These are phyloP conservation scores for Clarias magur DNA, from an alignment of 2,113 vertebrate genomes.

Conservation along the genomic window DNA sequence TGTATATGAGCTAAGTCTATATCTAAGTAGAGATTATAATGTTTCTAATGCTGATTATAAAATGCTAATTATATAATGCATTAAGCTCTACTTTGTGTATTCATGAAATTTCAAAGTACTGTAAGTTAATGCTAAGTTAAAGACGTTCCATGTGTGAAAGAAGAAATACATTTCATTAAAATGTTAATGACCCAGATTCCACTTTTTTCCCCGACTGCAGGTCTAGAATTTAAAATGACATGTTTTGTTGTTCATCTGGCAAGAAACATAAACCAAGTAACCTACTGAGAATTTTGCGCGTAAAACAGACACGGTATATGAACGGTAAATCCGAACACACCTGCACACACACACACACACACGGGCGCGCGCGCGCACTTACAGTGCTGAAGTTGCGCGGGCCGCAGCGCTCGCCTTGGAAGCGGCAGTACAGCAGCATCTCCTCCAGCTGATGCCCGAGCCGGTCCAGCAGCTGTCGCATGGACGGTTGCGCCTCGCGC, in stretches of 20 bases:
- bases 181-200: too few species aligned
- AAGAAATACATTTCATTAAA: too few species aligned
- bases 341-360: not conserved
- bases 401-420: constrained; percentile 77
- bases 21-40: too few species aligned
- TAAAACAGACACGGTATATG: not conserved
- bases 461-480: constrained; percentile 75
- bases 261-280: not conserved
- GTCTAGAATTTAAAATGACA: not conserved
- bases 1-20: too few species aligned
- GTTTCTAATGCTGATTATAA: too few species aligned
- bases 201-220: not conserved
- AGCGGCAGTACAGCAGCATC: constrained; percentile 79
- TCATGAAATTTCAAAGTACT: too few species aligned
- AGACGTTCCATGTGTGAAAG: too few species aligned
- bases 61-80: too few species aligned
- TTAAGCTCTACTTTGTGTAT: too few species aligned
- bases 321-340: too few species aligned
- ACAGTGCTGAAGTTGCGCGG: constrained; percentile 82
- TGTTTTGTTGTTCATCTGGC: not conserved
- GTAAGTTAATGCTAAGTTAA: too few species aligned
- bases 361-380: constrained; percentile 57
- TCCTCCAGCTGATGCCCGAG: constrained; percentile 82
- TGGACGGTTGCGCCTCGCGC: constrained; percentile 73
- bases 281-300: not conserved